Evolutionary conservation across 2,797 vertebrate genomes (phyloP), one percentile per base, ranked within the genome.

Genomic region (Hybognathus amarus): DNA sequence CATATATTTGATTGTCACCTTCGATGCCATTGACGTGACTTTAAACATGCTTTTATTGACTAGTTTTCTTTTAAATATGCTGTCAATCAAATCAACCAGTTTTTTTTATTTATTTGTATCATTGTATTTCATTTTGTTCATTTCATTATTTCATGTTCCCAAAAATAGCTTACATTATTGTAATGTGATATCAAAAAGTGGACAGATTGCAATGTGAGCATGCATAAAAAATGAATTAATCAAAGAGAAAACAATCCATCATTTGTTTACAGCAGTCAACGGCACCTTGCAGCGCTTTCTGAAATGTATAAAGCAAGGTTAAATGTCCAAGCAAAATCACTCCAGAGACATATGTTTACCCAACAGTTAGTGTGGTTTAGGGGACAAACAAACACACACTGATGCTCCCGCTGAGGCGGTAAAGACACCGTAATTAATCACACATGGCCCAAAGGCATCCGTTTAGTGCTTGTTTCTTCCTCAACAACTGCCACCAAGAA

Each of bases 361-460:
- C 73, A 77, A 52, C 63, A 67, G 73, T 77, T 59, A 11, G 61
- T 45, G 36, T 15, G 50, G 81, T 83, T 83, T 83, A 76, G 38
- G 81, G 79, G 47, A 61, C 71, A 76, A 83, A 76, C 71, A 76
- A 67, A 56, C 36, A 67, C 80, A 68, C 71, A 42, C 36, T 30
- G 33, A 54, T 13, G 63, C 36, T 40, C 59, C 80, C 36, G 71
- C 61, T 75, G 80, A 52, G 70, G 7, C 36, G 13, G 17, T 67
- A 67, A 67, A 76, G 80, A 76, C 71, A n/a, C 33, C 7, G 71
- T 54, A 82, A 82, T 82, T 76, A 75, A 82, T 82, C 71, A 82
- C 47, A 38, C 47, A 20, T 27, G 80, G 71, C 80, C 80, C 61
- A 17, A 38, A 82, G 80, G 47, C 71, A 45, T 38, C 36, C 61